phyloP scores from a whole-genome alignment of 2,113 vertebrate genomes.

The Salvelinus sp. region DNA sequence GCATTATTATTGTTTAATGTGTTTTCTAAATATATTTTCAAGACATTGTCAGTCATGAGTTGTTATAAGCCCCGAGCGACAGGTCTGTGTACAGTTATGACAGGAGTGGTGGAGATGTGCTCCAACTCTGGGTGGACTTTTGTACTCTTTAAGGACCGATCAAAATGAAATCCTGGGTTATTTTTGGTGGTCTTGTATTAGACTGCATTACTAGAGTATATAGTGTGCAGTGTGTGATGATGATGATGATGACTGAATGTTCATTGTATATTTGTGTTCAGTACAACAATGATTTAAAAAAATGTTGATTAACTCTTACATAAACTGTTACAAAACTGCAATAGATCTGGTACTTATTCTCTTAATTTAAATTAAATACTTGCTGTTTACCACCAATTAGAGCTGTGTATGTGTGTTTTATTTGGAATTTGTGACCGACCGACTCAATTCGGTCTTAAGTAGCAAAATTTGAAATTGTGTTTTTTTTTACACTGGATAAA shows the following conservation, averaged over 20 bases:
- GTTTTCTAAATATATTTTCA: constrained; percentile 13
- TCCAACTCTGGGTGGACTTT: constrained; percentile 52
- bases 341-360: constrained; percentile 95
- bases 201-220: constrained; percentile 89
- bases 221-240: constrained; percentile 91
- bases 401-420: not conserved
- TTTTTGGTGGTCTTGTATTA: constrained; percentile 87
- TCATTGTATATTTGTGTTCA: constrained; percentile 97
- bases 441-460: too few relatives aligned
- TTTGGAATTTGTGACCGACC: not conserved
- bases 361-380: constrained; percentile 91
- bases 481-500: too few relatives aligned
- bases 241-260: constrained; percentile 86
- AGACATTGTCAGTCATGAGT: constrained; percentile 35
- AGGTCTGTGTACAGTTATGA: constrained; percentile 87
- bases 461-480: too few relatives aligned
- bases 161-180: constrained; percentile 45
- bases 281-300: constrained; percentile 77
- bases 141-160: constrained; percentile 83
- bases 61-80: constrained; percentile 74
- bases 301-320: constrained; percentile 84
- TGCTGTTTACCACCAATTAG: constrained; percentile 90
- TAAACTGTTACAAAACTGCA: constrained; percentile 91
- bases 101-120: constrained; percentile 68
- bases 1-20: constrained; percentile 63